Conservation (phyloP, 2,888 invertebrate genomes). For the Plebejus anna region DNA sequence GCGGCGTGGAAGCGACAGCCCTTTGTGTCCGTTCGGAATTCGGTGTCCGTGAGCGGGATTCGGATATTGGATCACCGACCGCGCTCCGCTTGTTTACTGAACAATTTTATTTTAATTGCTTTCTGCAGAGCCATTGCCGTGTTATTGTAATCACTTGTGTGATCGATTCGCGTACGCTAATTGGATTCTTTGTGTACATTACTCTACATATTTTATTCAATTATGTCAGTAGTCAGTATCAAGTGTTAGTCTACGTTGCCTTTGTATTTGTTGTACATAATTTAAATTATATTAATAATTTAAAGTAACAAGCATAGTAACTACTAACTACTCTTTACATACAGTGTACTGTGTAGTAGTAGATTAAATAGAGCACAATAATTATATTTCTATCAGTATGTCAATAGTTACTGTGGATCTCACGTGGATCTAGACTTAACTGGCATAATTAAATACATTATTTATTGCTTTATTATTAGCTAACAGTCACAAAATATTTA, state of each 20-base stretch:
- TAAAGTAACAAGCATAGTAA: neutral
- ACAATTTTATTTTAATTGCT: slow-evolving; percentile 70
- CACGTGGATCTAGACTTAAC: too few relatives aligned
- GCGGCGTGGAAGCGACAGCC: slow-evolving; percentile 60
- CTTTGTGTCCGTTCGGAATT: slow-evolving; percentile 57
- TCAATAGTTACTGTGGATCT: too few relatives aligned
- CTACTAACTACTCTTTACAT: neutral
- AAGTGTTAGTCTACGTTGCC: neutral
- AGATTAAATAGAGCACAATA: neutral
- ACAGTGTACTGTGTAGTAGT: neutral
- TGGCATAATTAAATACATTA: too few relatives aligned
- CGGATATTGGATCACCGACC: slow-evolving; percentile 70
- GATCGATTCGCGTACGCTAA: slow-evolving; percentile 31
- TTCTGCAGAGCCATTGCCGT: slow-evolving; percentile 43
- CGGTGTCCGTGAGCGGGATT: slow-evolving; percentile 52
- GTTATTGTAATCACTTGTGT: slow-evolving; percentile 26
- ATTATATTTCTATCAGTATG: neutral
- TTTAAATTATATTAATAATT: neutral
- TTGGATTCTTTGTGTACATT: slow-evolving; percentile 17
- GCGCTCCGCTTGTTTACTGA: slow-evolving; percentile 56
- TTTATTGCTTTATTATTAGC: neutral
- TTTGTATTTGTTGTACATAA: neutral
- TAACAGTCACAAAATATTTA: neutral
- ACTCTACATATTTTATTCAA: neutral
- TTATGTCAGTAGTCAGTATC: neutral